Conservation (phyloP, 1,140 invertebrate genomes). For the Hypsibius dujardini region DNA sequence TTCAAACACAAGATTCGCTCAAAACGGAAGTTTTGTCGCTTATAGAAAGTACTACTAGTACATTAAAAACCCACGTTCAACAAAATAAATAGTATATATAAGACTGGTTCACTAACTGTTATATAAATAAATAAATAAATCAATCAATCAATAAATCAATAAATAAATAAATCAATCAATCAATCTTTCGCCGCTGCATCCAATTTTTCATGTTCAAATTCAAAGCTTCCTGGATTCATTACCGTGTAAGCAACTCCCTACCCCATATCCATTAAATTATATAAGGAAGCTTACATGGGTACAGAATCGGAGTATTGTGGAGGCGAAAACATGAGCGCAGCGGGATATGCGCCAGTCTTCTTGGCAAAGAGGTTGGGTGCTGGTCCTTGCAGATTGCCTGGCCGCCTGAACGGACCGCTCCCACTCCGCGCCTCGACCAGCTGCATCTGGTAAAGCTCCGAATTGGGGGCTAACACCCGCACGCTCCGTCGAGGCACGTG, state of each 20-base stretch:
- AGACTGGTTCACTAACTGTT: too few relatives aligned
- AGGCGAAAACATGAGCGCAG: background rate
- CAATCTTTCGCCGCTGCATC: background rate
- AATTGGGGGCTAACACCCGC: background rate
- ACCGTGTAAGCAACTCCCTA: too few relatives aligned
- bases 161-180: too few relatives aligned
- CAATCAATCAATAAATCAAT: too few relatives aligned
- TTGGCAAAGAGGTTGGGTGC: background rate
- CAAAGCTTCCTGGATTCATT: background rate
- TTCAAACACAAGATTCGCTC: too few relatives aligned
- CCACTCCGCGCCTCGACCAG: too few relatives aligned
- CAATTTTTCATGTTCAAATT: background rate
- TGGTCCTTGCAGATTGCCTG: background rate
- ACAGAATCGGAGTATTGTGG: background rate
- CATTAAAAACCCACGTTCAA: too few relatives aligned
- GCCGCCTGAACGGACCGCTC: background rate
- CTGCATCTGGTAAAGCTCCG: background rate
- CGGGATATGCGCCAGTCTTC: background rate
- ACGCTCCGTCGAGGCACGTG: conserved; percentile 9
- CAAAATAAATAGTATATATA: too few relatives aligned
- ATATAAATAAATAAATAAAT: too few relatives aligned
- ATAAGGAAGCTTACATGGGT: background rate
- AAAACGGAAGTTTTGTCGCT: too few relatives aligned
- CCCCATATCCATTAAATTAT: too few relatives aligned
- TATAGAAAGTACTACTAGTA: too few relatives aligned